Percentiles rank a stretch among this genome's conserved stretches.
Evolutionary conservation across 1,140 invertebrate species (phyloP).

Genomic region (Panagrolaimus sp.): DNA sequence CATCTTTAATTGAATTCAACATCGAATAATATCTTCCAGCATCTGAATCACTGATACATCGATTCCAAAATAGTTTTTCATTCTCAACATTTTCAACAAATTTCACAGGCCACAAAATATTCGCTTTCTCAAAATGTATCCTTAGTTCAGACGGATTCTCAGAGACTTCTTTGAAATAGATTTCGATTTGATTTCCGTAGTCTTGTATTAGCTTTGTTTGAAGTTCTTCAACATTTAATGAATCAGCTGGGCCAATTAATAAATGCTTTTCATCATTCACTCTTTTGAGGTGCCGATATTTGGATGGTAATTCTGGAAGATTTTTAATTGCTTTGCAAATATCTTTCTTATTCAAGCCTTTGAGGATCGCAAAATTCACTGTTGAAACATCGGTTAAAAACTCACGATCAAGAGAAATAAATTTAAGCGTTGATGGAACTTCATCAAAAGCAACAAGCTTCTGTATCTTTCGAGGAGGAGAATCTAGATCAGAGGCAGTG

Average conservation of each 20-base stretch:
- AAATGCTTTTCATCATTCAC: background rate
- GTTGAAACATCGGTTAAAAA: background rate
- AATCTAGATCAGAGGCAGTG: background rate
- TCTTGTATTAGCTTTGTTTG: background rate
- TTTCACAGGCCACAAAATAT: background rate
- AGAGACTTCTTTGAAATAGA: background rate
- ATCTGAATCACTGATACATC: background rate
- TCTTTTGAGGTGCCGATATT: background rate
- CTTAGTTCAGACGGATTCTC: background rate
- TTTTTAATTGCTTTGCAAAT: background rate
- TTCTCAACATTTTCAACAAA: background rate
- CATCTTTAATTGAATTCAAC: background rate
- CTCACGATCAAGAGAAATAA: background rate
- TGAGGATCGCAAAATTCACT: background rate
- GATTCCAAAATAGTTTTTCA: background rate
- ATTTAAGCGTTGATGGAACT: background rate
- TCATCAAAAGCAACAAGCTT: background rate
- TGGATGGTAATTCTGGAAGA: too few species aligned
- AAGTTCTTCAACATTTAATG: background rate
- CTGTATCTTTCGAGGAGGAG: background rate
- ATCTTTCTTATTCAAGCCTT: background rate
- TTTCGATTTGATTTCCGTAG: background rate
- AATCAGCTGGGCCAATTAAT: background rate
- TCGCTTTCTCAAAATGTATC: background rate
- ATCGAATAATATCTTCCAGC: background rate